phyloP scores from a whole-genome alignment of 2,888 invertebrate genomes.

The Abrostola tripartita region DNA sequence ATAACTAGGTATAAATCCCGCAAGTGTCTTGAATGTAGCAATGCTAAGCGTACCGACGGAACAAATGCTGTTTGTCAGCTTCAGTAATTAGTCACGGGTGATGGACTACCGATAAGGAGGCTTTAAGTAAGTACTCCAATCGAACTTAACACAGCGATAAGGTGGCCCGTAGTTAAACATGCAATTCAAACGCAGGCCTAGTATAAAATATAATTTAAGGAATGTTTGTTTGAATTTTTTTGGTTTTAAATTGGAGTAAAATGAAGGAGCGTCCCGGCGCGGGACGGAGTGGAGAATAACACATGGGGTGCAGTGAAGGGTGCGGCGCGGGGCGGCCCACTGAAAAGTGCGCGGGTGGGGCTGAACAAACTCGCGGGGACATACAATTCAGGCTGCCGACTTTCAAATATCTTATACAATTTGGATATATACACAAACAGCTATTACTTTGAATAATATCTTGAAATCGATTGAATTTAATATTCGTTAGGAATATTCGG shows the following conservation, averaged over 20 bases:
- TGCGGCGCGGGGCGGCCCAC: slow-evolving; percentile 84
- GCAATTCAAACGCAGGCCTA: slow-evolving; percentile 59
- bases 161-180: slow-evolving; percentile 25
- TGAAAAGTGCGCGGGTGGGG: slow-evolving; percentile 88
- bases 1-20: slow-evolving; percentile 55
- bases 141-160: slow-evolving; percentile 28
- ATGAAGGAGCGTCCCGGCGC: slow-evolving; percentile 88
- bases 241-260: slow-evolving; percentile 88
- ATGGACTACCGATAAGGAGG: slow-evolving; percentile 50
- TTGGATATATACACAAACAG: neutral
- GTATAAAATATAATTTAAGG: slow-evolving; percentile 76
- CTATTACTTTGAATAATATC: neutral
- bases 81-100: slow-evolving; percentile 54
- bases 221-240: slow-evolving; percentile 86
- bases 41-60: slow-evolving; percentile 41
- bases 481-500: too few relatives aligned
- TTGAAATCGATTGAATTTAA: too few relatives aligned
- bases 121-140: slow-evolving; percentile 37
- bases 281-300: slow-evolving; percentile 83
- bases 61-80: slow-evolving; percentile 50
- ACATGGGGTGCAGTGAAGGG: slow-evolving; percentile 84
- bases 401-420: slow-evolving; percentile 59
- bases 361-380: slow-evolving; percentile 89
- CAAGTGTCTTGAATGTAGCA: slow-evolving; percentile 55
- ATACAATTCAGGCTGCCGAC: slow-evolving; percentile 66